These are phyloP conservation scores for Calephelis perditalis DNA, from an alignment of 2,888 invertebrate species.

Conservation along the genomic window DNA sequence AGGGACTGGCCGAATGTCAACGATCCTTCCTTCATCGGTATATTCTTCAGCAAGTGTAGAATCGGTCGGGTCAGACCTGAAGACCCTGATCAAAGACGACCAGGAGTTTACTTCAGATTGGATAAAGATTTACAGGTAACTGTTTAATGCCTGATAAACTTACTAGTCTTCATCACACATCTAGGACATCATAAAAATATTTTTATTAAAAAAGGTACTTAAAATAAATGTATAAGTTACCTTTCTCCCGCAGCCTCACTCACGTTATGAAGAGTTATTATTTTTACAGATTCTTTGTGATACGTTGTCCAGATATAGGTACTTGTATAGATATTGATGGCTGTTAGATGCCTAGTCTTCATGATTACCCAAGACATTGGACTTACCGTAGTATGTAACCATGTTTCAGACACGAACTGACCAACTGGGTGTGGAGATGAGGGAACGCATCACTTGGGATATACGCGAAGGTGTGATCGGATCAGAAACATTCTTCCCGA, in stretches of 20 bases:
- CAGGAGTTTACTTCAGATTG: conserved; percentile 90
- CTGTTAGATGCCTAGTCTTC: no score
- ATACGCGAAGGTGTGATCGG: conserved; percentile 94
- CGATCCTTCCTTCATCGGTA: conserved; percentile 96
- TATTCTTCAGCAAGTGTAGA: conserved; percentile 93
- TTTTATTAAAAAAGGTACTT: background rate
- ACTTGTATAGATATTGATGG: no score
- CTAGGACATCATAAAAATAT: background rate
- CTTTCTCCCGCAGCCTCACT: no score
- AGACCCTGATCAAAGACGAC: conserved; percentile 85
- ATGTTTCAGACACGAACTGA: conserved; percentile 81
- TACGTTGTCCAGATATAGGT: no score
- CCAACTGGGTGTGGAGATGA: conserved; percentile 90
- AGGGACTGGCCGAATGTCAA: conserved; percentile 91
- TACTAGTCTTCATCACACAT: no score
- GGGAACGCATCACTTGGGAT: conserved; percentile 92
- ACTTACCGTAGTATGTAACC: background rate
- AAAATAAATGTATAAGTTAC: no score
- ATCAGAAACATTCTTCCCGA: conserved; percentile 92
- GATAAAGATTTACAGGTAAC: conserved; percentile 67
- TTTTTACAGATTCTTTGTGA: no score
- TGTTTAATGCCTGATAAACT: background rate
- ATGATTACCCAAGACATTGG: no score
- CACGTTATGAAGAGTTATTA: no score
- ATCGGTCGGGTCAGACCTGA: conserved; percentile 84